Conservation (phyloP, 2,113 vertebrate genomes). For the Megaptera novaeangliae region DNA sequence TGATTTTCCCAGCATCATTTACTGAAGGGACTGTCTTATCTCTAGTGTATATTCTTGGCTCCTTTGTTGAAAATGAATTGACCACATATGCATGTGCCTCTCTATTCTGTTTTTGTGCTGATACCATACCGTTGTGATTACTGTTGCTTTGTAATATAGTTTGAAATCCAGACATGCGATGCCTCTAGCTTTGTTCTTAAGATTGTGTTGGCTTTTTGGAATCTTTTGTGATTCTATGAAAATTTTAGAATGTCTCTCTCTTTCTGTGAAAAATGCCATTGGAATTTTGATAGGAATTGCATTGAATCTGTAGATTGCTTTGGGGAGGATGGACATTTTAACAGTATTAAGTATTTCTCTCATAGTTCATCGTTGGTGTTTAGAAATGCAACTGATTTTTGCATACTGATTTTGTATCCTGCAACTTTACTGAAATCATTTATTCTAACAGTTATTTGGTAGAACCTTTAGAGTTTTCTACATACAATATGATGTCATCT, state of each 20-base stretch:
- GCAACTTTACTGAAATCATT: background rate
- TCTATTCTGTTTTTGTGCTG: background rate
- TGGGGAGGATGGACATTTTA: background rate
- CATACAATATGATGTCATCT: background rate
- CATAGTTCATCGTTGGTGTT: background rate
- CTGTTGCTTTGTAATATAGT: background rate
- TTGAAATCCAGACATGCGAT: background rate
- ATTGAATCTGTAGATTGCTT: background rate
- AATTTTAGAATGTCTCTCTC: background rate
- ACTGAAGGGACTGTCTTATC: background rate
- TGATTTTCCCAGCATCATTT: background rate
- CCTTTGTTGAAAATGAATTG: background rate
- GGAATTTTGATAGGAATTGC: background rate
- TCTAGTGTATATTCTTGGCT: background rate
- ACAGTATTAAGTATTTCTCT: background rate
- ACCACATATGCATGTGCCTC: background rate
- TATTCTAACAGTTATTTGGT: background rate
- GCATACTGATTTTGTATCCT: background rate
- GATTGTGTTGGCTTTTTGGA: background rate
- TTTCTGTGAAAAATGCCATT: background rate
- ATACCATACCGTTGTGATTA: background rate
- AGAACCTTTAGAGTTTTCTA: background rate
- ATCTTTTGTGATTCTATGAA: background rate
- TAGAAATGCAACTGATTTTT: background rate
- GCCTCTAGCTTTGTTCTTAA: background rate